Conservation (phyloP, 2,113 vertebrate genomes). For the Hucho hucho region DNA sequence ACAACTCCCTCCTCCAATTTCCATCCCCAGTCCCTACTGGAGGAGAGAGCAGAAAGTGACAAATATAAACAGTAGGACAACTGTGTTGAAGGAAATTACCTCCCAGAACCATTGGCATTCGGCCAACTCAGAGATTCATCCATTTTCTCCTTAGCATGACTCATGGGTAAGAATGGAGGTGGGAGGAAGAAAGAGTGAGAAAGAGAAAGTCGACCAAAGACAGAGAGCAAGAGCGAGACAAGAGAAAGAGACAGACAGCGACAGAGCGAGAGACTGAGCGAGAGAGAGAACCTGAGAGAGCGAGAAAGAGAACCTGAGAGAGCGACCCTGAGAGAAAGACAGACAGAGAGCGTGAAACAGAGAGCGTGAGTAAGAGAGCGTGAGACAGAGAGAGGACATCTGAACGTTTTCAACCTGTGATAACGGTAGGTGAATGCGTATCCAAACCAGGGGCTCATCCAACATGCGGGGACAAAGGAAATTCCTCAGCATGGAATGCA, state of each 20-base stretch:
- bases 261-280: conserved; percentile 12
- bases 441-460: conserved; percentile 56
- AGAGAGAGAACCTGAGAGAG: conserved; percentile 16
- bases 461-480: conserved; percentile 43
- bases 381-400: conserved; percentile 40
- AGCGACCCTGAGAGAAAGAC: conserved; percentile 23
- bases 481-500: conserved; percentile 52
- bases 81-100: conserved; percentile 72
- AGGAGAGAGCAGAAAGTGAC: conserved; percentile 57
- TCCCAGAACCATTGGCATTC: conserved; percentile 72
- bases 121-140: conserved; percentile 70
- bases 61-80: conserved; percentile 70
- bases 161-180: conserved; percentile 40
- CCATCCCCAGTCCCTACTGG: conserved; percentile 18
- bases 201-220: too few species aligned
- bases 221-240: too few species aligned
- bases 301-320: conserved; percentile 25
- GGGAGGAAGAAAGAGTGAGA: not conserved
- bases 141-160: conserved; percentile 63
- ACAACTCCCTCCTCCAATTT: conserved; percentile 11
- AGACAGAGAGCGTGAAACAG: conserved; percentile 11
- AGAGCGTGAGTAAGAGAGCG: too few species aligned
- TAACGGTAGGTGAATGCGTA: conserved; percentile 59
- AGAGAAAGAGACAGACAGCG: too few species aligned
- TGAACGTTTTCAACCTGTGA: conserved; percentile 69